Percentiles rank a stretch among this genome's conserved stretches.
phyloP scores from a whole-genome alignment of 2,113 vertebrate genomes.

The Bungarus multicinctus region DNA sequence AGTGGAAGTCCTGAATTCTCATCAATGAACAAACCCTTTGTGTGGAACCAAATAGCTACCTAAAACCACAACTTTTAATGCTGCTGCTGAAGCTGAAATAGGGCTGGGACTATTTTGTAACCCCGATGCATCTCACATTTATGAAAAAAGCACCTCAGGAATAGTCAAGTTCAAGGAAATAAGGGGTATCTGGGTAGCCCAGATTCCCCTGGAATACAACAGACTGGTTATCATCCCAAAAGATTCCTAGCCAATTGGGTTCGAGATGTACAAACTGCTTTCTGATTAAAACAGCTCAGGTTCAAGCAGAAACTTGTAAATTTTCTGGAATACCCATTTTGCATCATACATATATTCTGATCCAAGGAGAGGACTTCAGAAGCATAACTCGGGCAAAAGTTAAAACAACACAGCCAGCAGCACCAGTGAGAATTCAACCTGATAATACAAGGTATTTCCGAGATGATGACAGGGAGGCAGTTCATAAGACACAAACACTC shows the following conservation, averaged over 20 bases:
- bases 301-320: not conserved
- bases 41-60: not conserved
- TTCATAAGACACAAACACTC: not conserved
- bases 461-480: not conserved
- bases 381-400: conserved; percentile 14
- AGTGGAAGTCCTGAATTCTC: not conserved
- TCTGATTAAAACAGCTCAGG: not conserved
- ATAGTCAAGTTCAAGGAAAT: not conserved
- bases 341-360: not conserved
- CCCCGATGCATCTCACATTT: not conserved
- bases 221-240: not conserved
- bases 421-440: conserved; percentile 59
- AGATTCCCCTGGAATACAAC: not conserved
- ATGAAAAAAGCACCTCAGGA: not conserved
- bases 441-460: conserved; percentile 33
- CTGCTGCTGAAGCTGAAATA: not conserved
- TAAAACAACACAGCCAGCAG: conserved; percentile 57
- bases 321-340: not conserved
- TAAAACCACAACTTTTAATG: not conserved
- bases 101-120: not conserved
- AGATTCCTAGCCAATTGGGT: not conserved
- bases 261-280: not conserved
- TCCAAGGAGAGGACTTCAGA: not conserved
- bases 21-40: not conserved
- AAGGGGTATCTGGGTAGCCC: not conserved